phyloP scores from a whole-genome alignment of 2,797 vertebrate genomes.

The Manis pentadactyla region DNA sequence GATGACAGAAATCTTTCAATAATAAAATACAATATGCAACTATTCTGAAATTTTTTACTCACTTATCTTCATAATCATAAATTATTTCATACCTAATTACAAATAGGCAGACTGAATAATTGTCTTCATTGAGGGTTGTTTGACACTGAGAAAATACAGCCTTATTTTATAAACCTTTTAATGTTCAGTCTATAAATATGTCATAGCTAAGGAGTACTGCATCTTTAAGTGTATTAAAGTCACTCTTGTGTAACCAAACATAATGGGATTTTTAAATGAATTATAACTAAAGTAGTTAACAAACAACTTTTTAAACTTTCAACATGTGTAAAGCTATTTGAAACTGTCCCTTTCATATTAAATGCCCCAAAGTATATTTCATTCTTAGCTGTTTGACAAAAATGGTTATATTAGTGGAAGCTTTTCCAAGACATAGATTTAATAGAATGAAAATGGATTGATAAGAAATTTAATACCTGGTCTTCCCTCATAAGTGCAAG shows the following conservation, averaged over 20 bases:
- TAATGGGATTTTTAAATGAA: conserved; percentile 90
- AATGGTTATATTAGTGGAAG: conserved; percentile 12
- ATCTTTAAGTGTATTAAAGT: conserved; percentile 89
- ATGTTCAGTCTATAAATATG: conserved; percentile 87
- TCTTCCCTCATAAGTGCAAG: background rate
- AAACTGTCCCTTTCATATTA: conserved; percentile 81
- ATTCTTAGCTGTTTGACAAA: conserved; percentile 61
- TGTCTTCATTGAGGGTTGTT: conserved; percentile 84
- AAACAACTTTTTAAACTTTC: conserved; percentile 87
- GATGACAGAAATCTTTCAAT: conserved; percentile 78
- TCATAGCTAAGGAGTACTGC: conserved; percentile 85
- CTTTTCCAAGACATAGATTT: conserved; percentile 53
- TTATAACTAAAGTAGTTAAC: conserved; percentile 86
- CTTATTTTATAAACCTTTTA: conserved; percentile 88
- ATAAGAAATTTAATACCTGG: conserved; percentile 40
- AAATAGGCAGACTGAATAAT: conserved; percentile 86
- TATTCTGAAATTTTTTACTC: conserved; percentile 78
- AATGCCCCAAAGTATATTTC: conserved; percentile 69
- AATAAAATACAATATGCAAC: conserved; percentile 81
- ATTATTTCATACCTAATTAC: conserved; percentile 87
- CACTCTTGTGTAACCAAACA: conserved; percentile 90
- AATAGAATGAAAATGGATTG: conserved; percentile 67
- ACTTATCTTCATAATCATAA: conserved; percentile 86
- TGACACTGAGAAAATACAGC: conserved; percentile 87
- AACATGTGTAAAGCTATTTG: conserved; percentile 82